Evolutionary conservation across 1,140 invertebrate species (phyloP), one percentile per base, ranked within the genome.

Genomic region (Bradysia coprophila): DNA sequence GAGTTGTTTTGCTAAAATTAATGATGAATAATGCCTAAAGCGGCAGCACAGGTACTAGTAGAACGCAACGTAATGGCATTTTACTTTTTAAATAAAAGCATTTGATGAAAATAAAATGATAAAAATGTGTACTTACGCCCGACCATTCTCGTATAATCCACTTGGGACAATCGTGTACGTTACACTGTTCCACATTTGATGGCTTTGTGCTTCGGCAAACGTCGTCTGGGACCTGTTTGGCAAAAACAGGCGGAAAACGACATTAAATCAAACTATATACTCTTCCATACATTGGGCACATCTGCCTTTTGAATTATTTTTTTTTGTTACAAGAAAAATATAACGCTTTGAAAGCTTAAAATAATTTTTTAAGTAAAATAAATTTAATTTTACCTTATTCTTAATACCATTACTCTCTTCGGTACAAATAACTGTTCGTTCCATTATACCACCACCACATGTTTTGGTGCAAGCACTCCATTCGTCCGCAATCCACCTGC

Each of bases 141-240:
- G 84, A 86, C 87, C 87, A 92, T 40, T 77, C 71, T 32, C 81
- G 76, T 24, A 77, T 73, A 46, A 83, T 68, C 88, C 88, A 93
- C 49, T 73, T 72, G 21, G 87, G 81, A 63, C 88, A 93, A 21
- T 81, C 75, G 43, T 81, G 71, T 24, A 74, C 69, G 57, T 86
- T 88, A 62, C 88, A 93, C 13, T 71, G 67, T 55, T 88, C 82
- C 51, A 83, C 71, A 43, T 71, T 71, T 40, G 73, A 66, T n/a
- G 86, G 86, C 46, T 81, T 80, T 45, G 52, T 54, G n/a, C 66
- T 67, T 34, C 67, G 70, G 60, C 85, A 89, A 46, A 78, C 75
- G 49, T 77, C 75, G 46, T 82, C 77, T 43, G 75, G 66, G 39
- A 81, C 68, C 75, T 81, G 18, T 59, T 65, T 56, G 50, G 55